Conservation (phyloP, 2,113 vertebrate species). For the Haemorhous mexicanus region DNA sequence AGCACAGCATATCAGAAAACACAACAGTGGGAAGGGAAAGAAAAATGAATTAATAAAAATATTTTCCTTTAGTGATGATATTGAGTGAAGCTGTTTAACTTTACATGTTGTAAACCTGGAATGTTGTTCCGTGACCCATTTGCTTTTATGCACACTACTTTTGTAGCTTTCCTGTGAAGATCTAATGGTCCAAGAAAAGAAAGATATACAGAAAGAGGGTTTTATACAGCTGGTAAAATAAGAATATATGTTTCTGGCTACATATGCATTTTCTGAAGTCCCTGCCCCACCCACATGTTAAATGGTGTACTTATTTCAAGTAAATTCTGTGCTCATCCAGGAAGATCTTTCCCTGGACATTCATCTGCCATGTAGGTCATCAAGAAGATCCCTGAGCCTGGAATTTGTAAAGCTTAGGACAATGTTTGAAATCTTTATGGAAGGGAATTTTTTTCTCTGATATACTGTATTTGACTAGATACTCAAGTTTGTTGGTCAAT, state of each 20-base stretch:
- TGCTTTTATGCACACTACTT: not conserved
- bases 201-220: not conserved
- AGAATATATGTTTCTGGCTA: not conserved
- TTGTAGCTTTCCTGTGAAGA: not conserved
- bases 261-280: not conserved
- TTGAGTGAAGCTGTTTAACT: not conserved
- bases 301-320: not conserved
- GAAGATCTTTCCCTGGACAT: not conserved
- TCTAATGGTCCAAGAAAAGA: not conserved
- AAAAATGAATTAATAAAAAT: not conserved
- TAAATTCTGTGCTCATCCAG: not conserved
- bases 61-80: not conserved
- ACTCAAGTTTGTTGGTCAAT: not conserved
- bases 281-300: not conserved
- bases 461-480: not conserved
- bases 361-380: not conserved
- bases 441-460: not conserved
- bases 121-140: not conserved
- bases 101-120: not conserved
- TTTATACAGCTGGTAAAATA: not conserved
- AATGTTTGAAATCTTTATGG: not conserved
- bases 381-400: not conserved
- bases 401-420: not conserved
- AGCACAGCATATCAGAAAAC: not conserved
- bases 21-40: fast-evolving